Percentiles rank a stretch among this genome's conserved stretches.
These are phyloP conservation scores for Gymnobelideus leadbeateri DNA, from an alignment of 2,113 vertebrate genomes.

Conservation along the genomic window DNA sequence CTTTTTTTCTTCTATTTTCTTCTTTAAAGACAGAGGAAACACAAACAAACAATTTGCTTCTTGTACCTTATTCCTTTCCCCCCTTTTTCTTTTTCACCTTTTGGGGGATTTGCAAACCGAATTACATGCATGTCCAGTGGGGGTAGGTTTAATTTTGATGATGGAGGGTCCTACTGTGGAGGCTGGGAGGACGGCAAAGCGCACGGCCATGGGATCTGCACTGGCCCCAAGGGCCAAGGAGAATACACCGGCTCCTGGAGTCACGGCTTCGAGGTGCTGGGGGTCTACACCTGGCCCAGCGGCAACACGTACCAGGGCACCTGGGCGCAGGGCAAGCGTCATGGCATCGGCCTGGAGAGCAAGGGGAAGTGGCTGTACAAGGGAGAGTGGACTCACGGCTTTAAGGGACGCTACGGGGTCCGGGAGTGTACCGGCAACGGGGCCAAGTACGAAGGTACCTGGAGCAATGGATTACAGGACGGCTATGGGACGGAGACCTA, in stretches of 20 bases:
- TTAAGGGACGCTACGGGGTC: conserved; percentile 98
- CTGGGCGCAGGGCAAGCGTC: conserved; percentile 99
- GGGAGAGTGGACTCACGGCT: conserved; percentile 99
- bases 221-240: conserved; percentile 98
- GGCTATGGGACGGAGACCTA: conserved; percentile 99
- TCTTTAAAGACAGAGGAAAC: conserved; percentile 49
- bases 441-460: conserved; percentile 98
- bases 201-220: conserved; percentile 99
- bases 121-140: conserved; percentile 95
- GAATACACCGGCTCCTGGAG: conserved; percentile 99
- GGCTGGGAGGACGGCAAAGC: conserved; percentile 99
- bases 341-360: conserved; percentile 97
- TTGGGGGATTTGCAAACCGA: conserved; percentile 88
- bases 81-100: conserved; percentile 76
- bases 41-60: conserved; percentile 44
- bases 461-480: conserved; percentile 99
- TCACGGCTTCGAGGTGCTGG: conserved; percentile 98
- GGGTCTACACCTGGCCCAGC: conserved; percentile 99
- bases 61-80: conserved; percentile 50
- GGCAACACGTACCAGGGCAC: conserved; percentile 99
- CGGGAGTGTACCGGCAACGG: conserved; percentile 96
- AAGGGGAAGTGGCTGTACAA: conserved; percentile 99
- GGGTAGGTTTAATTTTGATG: conserved; percentile 99
- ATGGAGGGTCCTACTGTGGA: conserved; percentile 99
- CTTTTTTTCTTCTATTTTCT: conserved; percentile 46